phyloP scores from a whole-genome alignment of 1,140 invertebrate species.

The Drosophila nigromelanica region DNA sequence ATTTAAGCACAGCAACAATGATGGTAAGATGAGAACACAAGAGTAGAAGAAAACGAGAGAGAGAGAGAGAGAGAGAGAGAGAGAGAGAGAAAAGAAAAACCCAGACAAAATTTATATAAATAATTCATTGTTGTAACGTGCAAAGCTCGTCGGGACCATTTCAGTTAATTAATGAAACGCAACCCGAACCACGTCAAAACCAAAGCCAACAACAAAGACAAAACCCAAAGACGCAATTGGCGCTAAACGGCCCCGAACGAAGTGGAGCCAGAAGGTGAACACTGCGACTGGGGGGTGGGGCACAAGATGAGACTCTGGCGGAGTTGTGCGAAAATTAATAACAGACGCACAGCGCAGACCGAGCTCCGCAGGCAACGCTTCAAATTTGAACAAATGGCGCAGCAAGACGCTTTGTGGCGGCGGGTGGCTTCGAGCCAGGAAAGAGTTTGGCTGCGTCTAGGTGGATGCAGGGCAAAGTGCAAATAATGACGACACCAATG shows the following conservation, averaged over 20 bases:
- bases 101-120: conserved; percentile 83
- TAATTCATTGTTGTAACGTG: conserved; percentile 84
- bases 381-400: conserved; percentile 62
- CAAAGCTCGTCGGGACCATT: conserved; percentile 78
- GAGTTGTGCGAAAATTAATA: conserved; percentile 73
- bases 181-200: conserved; percentile 31
- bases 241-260: conserved; percentile 56
- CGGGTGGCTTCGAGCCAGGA: conserved; percentile 15
- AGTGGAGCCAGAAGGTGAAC: not conserved
- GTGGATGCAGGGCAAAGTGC: conserved; percentile 56
- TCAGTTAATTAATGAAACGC: conserved; percentile 83
- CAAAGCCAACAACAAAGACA: conserved; percentile 30
- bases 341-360: conserved; percentile 54
- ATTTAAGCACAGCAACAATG: conserved; percentile 29
- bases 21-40: conserved; percentile 3
- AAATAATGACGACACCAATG: conserved; percentile 57
- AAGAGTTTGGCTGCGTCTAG: conserved; percentile 46
- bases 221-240: conserved; percentile 64
- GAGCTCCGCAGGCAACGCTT: conserved; percentile 37
- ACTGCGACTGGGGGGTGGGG: not conserved
- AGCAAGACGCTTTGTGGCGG: conserved; percentile 43
- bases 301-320: conserved; percentile 3
- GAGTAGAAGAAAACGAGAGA: conserved; percentile 1
- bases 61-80: not conserved
- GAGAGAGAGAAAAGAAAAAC: conserved; percentile 39